Evolutionary conservation across 92 coral and sea anemone genomes (phyloP), one percentile per base, ranked within the genome.

Genomic region (Desmophyllum pertusum): DNA sequence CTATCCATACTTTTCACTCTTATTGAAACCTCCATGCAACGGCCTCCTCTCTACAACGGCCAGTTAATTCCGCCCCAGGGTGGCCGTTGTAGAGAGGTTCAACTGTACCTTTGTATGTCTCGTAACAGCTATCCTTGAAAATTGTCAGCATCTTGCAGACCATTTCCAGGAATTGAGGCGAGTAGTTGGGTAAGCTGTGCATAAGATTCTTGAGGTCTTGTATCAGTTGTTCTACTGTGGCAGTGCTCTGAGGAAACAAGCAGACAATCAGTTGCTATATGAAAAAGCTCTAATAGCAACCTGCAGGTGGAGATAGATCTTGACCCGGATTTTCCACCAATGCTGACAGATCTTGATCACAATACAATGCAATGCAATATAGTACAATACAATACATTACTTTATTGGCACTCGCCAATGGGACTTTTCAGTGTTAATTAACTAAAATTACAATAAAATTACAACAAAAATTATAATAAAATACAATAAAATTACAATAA

Each of bases 161-260:
- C 98, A 94, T 96, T 75, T 96, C 98, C 83, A 96, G 88, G 84
- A 96, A 96, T 81, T 92, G 97, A 35, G 93, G 85, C 18, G 98
- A 92, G 80, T 96, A 95, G 79, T 88, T 91, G 33, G 99, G 99
- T 81, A 96, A 74, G 68, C 92, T 92, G 85, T 96, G 99, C 96
- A 94, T 96, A 19, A 94, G 84, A 87, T 91, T 90, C 79, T 90
- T 96, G 37, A 94, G 91, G 73, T 96, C 99, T 77, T 94, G 98
- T 52, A 94, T 89, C 53, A 91, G 83, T 51, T 96, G 96, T 73
- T 94, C 98, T 23, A 94, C 95, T 23, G 95, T 88, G 6, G 92
- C 96, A 21, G 99, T 94, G 79, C 98, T 94, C 99, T 96, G 70
- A 41, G 33, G 68, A 36, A n/a, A 75, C 6, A 83, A 70, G 8